phyloP scores from a whole-genome alignment of 2,113 vertebrate species.

The Callaeas wilsoni region DNA sequence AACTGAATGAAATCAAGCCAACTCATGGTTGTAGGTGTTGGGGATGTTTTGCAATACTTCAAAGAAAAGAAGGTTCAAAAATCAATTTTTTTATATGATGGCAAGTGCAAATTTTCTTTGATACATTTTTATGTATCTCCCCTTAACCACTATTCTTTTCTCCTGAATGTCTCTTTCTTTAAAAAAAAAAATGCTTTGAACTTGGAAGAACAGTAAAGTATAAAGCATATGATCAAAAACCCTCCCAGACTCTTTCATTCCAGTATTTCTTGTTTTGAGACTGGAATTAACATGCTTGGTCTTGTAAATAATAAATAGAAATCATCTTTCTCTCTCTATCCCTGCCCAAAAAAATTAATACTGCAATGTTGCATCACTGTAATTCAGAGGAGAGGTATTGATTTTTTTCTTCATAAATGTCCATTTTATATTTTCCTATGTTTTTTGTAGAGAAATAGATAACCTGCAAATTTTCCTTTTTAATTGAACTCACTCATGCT shows the following conservation, averaged over 20 bases:
- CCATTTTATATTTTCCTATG: background rate
- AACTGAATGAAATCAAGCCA: background rate
- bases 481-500: background rate
- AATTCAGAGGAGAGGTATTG: background rate
- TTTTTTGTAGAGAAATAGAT: background rate
- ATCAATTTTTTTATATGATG: background rate
- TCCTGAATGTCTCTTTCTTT: background rate
- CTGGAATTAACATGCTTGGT: background rate
- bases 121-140: background rate
- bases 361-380: background rate
- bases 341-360: background rate
- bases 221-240: background rate
- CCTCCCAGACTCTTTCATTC: background rate
- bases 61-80: background rate
- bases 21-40: background rate
- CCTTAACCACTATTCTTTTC: background rate
- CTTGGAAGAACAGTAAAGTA: background rate
- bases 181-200: constrained; percentile 4
- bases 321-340: background rate
- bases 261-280: background rate
- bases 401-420: background rate
- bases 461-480: background rate
- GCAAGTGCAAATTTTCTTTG: background rate
- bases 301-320: background rate
- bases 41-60: background rate